Conservation (phyloP, 2,888 invertebrate species). For the Erynnis tages region DNA sequence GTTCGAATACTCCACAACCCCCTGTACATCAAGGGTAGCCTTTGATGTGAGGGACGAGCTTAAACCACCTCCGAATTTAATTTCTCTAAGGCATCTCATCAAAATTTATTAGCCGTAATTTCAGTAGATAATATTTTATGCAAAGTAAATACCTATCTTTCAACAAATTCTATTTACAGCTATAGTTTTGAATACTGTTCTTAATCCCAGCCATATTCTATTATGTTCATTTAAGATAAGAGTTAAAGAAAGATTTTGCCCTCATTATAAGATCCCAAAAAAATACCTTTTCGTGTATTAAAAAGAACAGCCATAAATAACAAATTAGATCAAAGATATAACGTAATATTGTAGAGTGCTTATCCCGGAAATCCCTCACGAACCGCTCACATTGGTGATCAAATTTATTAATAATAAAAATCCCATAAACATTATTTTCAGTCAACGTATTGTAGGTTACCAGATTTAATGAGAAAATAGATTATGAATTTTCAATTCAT, state of each 20-base stretch:
- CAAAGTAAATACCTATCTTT: neutral
- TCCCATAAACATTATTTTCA: too few species aligned
- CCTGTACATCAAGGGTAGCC: slow-evolving; percentile 10
- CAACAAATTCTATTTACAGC: neutral
- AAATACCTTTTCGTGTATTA: neutral
- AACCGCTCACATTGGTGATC: too few species aligned
- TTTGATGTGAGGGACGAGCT: slow-evolving; percentile 1
- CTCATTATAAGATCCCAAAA: too few species aligned
- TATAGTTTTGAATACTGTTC: neutral
- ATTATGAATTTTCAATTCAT: too few species aligned
- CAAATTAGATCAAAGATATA: slow-evolving; percentile 3
- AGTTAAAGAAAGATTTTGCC: too few species aligned
- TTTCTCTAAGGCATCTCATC: neutral
- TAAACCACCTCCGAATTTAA: slow-evolving; percentile 5
- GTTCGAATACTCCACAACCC: slow-evolving; percentile 42
- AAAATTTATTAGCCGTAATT: neutral
- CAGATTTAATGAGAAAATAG: too few species aligned
- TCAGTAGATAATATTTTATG: neutral
- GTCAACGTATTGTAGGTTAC: too few species aligned
- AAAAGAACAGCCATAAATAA: neutral
- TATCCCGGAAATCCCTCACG: slow-evolving; percentile 6
- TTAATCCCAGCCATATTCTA: too few species aligned
- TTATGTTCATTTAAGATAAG: too few species aligned
- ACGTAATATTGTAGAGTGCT: neutral
- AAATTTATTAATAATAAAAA: too few species aligned